phyloP scores from a whole-genome alignment of 2,113 vertebrate species.

The Abramis brama region DNA sequence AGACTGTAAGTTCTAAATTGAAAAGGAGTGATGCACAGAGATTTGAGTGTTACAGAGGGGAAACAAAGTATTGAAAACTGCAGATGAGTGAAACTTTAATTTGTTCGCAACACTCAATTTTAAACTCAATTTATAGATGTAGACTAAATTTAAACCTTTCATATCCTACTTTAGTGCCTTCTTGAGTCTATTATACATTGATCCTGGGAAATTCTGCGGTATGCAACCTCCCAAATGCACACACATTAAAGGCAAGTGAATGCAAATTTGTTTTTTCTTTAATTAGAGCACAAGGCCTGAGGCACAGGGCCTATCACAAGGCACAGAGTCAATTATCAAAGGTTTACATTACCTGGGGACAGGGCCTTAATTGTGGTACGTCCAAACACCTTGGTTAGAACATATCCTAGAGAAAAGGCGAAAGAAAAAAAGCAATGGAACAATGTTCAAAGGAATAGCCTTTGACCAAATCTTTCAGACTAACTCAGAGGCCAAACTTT shows the following conservation, averaged over 20 bases:
- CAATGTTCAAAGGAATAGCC: neutral
- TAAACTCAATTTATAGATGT: neutral
- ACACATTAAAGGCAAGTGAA: neutral
- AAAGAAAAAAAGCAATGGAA: neutral
- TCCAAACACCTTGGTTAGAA: slow-evolving; percentile 11
- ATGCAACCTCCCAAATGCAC: neutral
- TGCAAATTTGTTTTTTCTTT: slow-evolving; percentile 22
- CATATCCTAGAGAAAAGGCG: neutral
- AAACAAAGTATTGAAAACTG: neutral
- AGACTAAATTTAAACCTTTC: neutral
- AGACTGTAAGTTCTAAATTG: slow-evolving; percentile 31
- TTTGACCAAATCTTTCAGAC: slow-evolving; percentile 23
- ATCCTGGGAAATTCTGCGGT: neutral
- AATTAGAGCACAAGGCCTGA: slow-evolving; percentile 10
- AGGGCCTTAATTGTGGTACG: slow-evolving; percentile 12
- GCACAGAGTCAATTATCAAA: slow-evolving; percentile 31
- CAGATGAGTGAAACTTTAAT: neutral
- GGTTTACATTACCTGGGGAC: slow-evolving; percentile 33
- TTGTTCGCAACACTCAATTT: neutral
- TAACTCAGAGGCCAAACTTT: neutral
- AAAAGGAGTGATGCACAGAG: slow-evolving; percentile 10
- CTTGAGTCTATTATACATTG: slow-evolving; percentile 2
- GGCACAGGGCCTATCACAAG: slow-evolving; percentile 16
- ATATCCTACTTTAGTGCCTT: neutral
- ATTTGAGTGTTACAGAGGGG: neutral